These are phyloP conservation scores for Liposcelis brunnea DNA, from an alignment of 2,888 invertebrate genomes.

Conservation along the genomic window DNA sequence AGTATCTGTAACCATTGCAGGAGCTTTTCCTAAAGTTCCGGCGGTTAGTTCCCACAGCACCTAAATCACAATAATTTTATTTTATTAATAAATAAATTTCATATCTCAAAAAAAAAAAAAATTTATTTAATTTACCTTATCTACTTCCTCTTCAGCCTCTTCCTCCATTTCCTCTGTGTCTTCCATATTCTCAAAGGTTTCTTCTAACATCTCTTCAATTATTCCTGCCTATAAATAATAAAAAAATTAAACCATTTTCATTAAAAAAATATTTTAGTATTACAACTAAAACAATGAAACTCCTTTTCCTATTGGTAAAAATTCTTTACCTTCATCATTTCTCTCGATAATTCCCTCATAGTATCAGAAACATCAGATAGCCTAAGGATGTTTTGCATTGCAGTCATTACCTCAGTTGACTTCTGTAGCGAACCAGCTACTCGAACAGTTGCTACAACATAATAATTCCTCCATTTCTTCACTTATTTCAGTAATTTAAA, in stretches of 20 bases:
- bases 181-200: slow-evolving; percentile 84
- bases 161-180: slow-evolving; percentile 93
- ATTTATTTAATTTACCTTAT: slow-evolving; percentile 42
- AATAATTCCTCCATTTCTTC: slow-evolving; percentile 3
- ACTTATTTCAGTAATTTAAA: too few species aligned
- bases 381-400: slow-evolving; percentile 82
- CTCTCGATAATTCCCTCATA: slow-evolving; percentile 94
- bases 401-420: slow-evolving; percentile 97
- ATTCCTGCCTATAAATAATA: slow-evolving; percentile 57
- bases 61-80: slow-evolving; percentile 24
- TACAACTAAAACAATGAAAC: too few species aligned
- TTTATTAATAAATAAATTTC: background rate
- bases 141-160: slow-evolving; percentile 84
- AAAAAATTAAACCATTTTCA: background rate
- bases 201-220: slow-evolving; percentile 97
- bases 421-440: slow-evolving; percentile 86
- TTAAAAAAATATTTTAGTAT: background rate
- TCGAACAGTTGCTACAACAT: slow-evolving; percentile 62
- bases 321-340: slow-evolving; percentile 73
- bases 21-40: slow-evolving; percentile 83
- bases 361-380: slow-evolving; percentile 88
- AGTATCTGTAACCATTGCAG: slow-evolving; percentile 38
- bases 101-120: slow-evolving; percentile 6
- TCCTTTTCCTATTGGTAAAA: background rate
- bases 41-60: slow-evolving; percentile 78